Conservation (phyloP, 2,888 invertebrate genomes). For the Acleris emargana region DNA sequence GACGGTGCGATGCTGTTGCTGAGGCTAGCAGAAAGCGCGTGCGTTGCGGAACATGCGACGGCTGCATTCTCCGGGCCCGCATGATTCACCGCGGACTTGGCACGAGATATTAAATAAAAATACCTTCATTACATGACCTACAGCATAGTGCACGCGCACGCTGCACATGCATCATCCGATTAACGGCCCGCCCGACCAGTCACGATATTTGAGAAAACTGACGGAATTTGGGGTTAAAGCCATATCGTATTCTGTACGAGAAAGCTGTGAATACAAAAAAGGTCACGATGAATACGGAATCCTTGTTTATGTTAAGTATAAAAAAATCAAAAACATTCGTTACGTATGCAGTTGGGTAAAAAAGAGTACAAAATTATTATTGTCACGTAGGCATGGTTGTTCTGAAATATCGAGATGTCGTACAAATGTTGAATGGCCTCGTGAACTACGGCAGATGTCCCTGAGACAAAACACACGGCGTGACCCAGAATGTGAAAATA, state of each 20-base stretch:
- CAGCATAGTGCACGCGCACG: constrained; percentile 51
- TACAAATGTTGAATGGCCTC: constrained; percentile 52
- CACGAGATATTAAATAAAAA: constrained; percentile 65
- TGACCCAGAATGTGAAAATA: constrained; percentile 81
- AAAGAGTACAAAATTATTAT: background rate
- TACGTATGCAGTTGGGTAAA: background rate
- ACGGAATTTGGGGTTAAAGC: constrained; percentile 34
- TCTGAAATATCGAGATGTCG: constrained; percentile 45
- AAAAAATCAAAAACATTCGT: constrained; percentile 6
- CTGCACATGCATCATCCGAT: constrained; percentile 47
- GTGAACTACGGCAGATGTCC: constrained; percentile 64
- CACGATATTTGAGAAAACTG: constrained; percentile 37
- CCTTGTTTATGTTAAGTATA: constrained; percentile 21
- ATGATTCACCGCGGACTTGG: constrained; percentile 76
- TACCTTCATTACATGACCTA: constrained; percentile 59
- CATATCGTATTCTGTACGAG: constrained; percentile 31
- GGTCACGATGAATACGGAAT: constrained; percentile 29
- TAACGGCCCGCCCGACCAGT: constrained; percentile 51
- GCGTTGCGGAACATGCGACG: constrained; percentile 54
- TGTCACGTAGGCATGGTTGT: constrained; percentile 12
- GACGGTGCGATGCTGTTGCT: constrained; percentile 47
- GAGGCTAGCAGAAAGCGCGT: constrained; percentile 54
- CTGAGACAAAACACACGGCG: constrained; percentile 72
- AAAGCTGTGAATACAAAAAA: constrained; percentile 37
- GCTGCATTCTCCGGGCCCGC: constrained; percentile 70